Conservation (phyloP, 2,797 vertebrate genomes). For the Hydrolagus colliei region DNA sequence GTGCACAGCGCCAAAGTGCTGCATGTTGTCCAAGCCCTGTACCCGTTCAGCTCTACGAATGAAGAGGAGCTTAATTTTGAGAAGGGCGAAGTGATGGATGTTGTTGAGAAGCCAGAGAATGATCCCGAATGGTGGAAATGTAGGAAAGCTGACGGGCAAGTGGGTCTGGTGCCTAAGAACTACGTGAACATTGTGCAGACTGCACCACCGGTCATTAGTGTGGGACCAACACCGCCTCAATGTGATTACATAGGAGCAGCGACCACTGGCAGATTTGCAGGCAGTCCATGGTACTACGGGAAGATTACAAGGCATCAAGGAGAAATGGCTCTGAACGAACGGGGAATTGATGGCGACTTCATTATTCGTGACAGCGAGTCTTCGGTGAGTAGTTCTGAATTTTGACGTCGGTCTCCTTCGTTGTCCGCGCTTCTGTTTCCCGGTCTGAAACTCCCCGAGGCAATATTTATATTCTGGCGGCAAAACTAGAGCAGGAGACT, state of each 20-base stretch:
- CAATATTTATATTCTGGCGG: too few relatives aligned
- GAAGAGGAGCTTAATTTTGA: constrained; percentile 88
- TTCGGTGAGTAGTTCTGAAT: constrained; percentile 63
- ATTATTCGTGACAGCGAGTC: constrained; percentile 87
- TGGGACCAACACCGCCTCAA: constrained; percentile 75
- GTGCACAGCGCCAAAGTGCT: constrained; percentile 69
- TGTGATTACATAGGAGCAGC: constrained; percentile 83
- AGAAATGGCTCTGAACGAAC: constrained; percentile 82
- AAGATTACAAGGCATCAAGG: constrained; percentile 85
- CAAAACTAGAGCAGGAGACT: too few relatives aligned
- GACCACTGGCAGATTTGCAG: constrained; percentile 71
- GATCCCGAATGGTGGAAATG: constrained; percentile 92
- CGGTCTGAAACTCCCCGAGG: too few relatives aligned
- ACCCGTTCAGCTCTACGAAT: constrained; percentile 78
- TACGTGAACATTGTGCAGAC: constrained; percentile 79
- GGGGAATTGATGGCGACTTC: constrained; percentile 79
- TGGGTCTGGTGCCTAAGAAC: constrained; percentile 85
- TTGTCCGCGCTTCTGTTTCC: too few relatives aligned
- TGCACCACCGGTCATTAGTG: constrained; percentile 56
- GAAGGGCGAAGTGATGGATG: constrained; percentile 83
- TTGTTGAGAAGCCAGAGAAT: constrained; percentile 84
- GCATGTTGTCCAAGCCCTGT: constrained; percentile 80
- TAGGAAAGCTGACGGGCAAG: constrained; percentile 75
- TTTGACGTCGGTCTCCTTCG: too few relatives aligned
- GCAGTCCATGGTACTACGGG: constrained; percentile 85